A percentile compares a stretch with the other conserved stretches of the same genome.
phyloP scores from a whole-genome alignment of 2,113 vertebrate species.

The western clawed frog (Xenopus tropicalis) region UCB_Xtro_10.0 CM004446.2:70219001-70219500 shows the following conservation, averaged over 20 bases:
- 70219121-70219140: too few relatives aligned
- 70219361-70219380: conserved; percentile 84
- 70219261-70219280: conserved; percentile 67
- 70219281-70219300: conserved; percentile 71
- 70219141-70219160: conserved; percentile 25
- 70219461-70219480: conserved; percentile 69
- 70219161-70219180: conserved; percentile 4
- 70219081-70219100: background rate
- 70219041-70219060: conserved; percentile 1
- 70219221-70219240: conserved; percentile 59
- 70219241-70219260: conserved; percentile 68
- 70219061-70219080: background rate
- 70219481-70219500: conserved; percentile 81
- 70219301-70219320: conserved; percentile 76
- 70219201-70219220: background rate
- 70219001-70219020: background rate
- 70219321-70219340: conserved; percentile 83
- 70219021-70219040: conserved; percentile 9
- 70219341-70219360: conserved; percentile 88
- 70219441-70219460: conserved; percentile 80
- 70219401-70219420: conserved; percentile 83
- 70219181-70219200: background rate
- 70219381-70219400: conserved; percentile 85
- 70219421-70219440: conserved; percentile 74
- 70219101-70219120: too few relatives aligned